Evolutionary conservation across 2,113 vertebrate genomes (phyloP), one percentile per base, ranked within the genome.

Genomic region (Cygnus atratus): DNA sequence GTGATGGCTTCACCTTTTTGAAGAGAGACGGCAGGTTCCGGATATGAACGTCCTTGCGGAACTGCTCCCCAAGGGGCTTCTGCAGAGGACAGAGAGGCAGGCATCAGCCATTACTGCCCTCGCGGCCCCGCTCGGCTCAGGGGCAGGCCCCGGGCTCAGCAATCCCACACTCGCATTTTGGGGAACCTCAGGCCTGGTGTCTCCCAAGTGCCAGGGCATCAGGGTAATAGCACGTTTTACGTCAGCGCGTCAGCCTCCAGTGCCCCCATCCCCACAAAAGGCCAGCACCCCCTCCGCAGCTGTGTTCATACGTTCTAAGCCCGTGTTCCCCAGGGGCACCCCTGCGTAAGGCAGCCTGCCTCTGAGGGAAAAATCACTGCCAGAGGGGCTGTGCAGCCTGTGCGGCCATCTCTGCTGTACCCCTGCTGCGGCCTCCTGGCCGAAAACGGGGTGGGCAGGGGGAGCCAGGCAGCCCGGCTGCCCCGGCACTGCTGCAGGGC

Each of bases 1-100:
- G 5, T 46, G 98, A 97, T 44, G 98, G 97, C 96, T 99, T 99
- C 54, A 97, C 96, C 92, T 98, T 99, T 97, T 99, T 99, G 96
- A 99, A 99, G 93, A 99, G 99, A 26, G 99, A 98, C 6, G 99
- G 99, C 90, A 99, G 99, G 97, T 99, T 99, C 96, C 98, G 98
- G 97, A 99, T 99, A 90, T 99, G 99, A 94, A 99, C 99, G 97
- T 99, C 99, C 97, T 99, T 99, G 95, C 98, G 99, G 96, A 99
- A 99, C 96, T 99, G 99, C 96, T 99, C 99, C 86, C 99, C 99
- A 9, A 99, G 97, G 37, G 99, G 98, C 97, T 99, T 99, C 99
- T 99, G 98, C 94, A 92, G 96, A 87, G 86, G 90, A 95, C 84
- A 98, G 67, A 96, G 43, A 79, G 28, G 77, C 50, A 93, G 54